Evolutionary conservation across 2,113 vertebrate genomes (phyloP), one percentile per base, ranked within the genome.

Genomic region (Ascaphus truei): DNA sequence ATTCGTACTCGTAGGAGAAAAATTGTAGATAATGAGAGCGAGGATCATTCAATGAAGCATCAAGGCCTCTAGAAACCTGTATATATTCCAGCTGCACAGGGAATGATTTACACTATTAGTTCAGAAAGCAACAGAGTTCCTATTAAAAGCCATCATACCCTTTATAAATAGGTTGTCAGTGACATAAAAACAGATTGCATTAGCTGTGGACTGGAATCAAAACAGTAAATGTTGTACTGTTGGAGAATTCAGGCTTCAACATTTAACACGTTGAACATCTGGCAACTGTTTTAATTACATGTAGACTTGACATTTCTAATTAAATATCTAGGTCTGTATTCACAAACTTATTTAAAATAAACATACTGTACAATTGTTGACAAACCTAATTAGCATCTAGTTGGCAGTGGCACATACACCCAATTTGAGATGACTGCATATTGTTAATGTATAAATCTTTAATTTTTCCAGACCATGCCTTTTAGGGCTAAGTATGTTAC

Each of bases 151-250:
- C 71, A 72, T 80, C 78, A 72, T 62, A 66, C 61, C 76, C 75
- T 68, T 81, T 81, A 84, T 85, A 86, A 86, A 90, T 83, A 81
- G 86, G 81, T 78, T 82, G 81, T 86, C 83, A 81, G 67, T 81
- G 67, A 82, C 80, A 75, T 58, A 79, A 76, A 81, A 85, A 76
- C 82, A 76, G 81, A 85, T 84, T 75, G 74, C 83, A 83, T 75
- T 74, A 78, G 73, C 74, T 73, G 59, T 74, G 66, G 27, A 43
- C 67, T 75, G 71, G 75, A 73, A 80, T 67, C 61, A 68, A 74
- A 72, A 72, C 72, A 62, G 73, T 69, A n/a, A 69, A 81, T 29
- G 75, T n/a, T n/a, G 26, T 12, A 63, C 68, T n/a, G n/a, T n/a
- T n/a, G 59, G 63, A 57, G 50, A 68, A 74, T 74, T 79, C 72